phyloP scores from a whole-genome alignment of 2,888 invertebrate species.

The Oscheius sp. region DNA sequence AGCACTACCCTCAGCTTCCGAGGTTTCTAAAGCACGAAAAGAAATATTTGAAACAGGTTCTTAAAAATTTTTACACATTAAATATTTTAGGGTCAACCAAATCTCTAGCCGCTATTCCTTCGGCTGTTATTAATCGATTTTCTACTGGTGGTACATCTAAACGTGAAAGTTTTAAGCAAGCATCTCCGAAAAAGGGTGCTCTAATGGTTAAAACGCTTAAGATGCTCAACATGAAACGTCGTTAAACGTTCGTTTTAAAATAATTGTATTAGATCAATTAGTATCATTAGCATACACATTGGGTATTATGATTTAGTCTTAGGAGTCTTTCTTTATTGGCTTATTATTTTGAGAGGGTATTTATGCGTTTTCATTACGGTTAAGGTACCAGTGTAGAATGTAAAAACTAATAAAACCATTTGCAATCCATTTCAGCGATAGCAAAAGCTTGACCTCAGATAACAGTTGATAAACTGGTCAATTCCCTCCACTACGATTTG shows the following conservation, averaged over 20 bases:
- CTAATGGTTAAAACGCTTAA: slow-evolving; percentile 54
- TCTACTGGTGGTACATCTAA: slow-evolving; percentile 35
- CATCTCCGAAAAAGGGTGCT: slow-evolving; percentile 37
- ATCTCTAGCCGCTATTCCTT: slow-evolving; percentile 36
- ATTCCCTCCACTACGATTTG: too few relatives aligned
- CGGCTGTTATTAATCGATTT: slow-evolving; percentile 36
- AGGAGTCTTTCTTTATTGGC: too few relatives aligned
- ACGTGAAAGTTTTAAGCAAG: slow-evolving; percentile 13
- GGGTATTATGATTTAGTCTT: too few relatives aligned
- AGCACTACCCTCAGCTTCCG: slow-evolving; percentile 40
- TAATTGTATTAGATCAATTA: too few relatives aligned
- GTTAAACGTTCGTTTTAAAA: neutral
- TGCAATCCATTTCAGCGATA: too few relatives aligned
- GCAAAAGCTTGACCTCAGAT: too few relatives aligned
- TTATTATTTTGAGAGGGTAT: too few relatives aligned
- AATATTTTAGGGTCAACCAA: slow-evolving; percentile 33
- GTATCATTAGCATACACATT: too few relatives aligned
- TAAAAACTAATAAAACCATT: too few relatives aligned
- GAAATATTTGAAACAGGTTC: slow-evolving; percentile 52
- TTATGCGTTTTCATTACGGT: too few relatives aligned
- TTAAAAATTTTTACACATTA: neutral
- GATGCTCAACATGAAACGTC: slow-evolving; percentile 43
- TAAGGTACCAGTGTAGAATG: too few relatives aligned
- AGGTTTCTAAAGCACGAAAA: slow-evolving; percentile 45
- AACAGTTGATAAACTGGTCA: too few relatives aligned